Evolutionary conservation across 2,113 vertebrate species (phyloP), one percentile per base, ranked within the genome.

Genomic region (Amblyornis subalaris): DNA sequence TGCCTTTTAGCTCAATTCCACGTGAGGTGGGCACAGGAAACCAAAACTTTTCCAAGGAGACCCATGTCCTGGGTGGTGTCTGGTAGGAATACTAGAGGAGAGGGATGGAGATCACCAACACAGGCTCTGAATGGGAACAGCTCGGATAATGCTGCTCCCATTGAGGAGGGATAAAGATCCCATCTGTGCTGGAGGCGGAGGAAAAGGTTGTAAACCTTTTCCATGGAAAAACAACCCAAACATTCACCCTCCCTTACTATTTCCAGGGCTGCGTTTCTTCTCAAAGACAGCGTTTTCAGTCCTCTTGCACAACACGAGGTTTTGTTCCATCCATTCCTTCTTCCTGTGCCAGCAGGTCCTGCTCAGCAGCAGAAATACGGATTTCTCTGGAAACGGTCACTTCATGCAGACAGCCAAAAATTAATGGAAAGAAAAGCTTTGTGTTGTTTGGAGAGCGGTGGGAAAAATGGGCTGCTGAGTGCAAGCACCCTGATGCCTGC

Each of bases 141-240:
- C 64, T 77, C 0, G 0, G 65, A 31, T 60, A 10, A n/a, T 0
- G 6, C 44, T 1, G 8, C 45, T 70, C 31, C 53, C 73, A 74
- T 66, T 0, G 1, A 77, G 50, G 55, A 92, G 16, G 31, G 65
- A 40, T 13, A 44, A 71, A 54, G 57, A 71, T 62, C 55, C 60
- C 70, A 57, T 67, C 78, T 88, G 77, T 77, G 40, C 25, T 0
- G 12, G 62, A 64, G 81, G 77, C 1, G 1, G 77, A 91, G 31
- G 9, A 67, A 78, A 64, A 33, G 71, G 66, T 29, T 88, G 20
- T 66, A 66, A 90, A 55, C 3, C 1, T 58, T 85, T 85, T 71
- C 55, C 51, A 45, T 9, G 31, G 55, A 51, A 82, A 88, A 94
- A 42, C 38, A 82, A 67, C 31, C 31, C 78, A 58, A 74, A 69